Percentiles rank a stretch among this genome's conserved stretches.
Conservation (phyloP, 2,888 invertebrate species). For the Platypus cylindrus region DNA sequence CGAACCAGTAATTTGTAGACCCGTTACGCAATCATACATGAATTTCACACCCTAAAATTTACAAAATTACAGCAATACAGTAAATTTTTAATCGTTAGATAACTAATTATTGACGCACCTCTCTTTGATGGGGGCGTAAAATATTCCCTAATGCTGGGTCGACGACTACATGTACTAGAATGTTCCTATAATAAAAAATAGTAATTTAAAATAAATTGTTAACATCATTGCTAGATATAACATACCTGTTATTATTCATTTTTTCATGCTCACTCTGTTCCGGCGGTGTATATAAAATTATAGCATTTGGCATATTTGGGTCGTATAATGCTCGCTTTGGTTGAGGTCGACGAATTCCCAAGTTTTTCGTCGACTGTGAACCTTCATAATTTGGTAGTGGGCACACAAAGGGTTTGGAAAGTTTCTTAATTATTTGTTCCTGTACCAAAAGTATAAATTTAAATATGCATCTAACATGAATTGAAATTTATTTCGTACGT, state of each 20-base stretch:
- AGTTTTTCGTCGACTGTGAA: constrained; percentile 55
- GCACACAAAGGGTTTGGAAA: constrained; percentile 81
- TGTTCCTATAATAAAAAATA: constrained; percentile 23
- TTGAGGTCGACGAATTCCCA: constrained; percentile 60
- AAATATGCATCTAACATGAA: background rate
- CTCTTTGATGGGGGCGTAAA: constrained; percentile 92
- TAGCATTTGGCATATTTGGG: constrained; percentile 81
- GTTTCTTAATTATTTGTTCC: constrained; percentile 70
- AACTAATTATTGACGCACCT: constrained; percentile 38
- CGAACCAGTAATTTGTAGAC: constrained; percentile 70
- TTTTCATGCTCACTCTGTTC: constrained; percentile 75
- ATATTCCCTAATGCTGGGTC: constrained; percentile 86
- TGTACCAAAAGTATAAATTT: constrained; percentile 27
- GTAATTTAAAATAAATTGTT: constrained; percentile 7
- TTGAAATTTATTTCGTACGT: constrained; percentile 35
- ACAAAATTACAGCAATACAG: background rate
- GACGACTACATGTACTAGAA: constrained; percentile 88
- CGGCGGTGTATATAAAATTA: constrained; percentile 79
- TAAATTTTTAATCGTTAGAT: constrained; percentile 5
- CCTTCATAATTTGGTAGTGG: constrained; percentile 81
- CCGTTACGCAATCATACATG: constrained; percentile 98
- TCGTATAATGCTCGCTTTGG: constrained; percentile 71
- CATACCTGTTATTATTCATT: constrained; percentile 61
- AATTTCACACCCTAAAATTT: constrained; percentile 76
- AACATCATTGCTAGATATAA: constrained; percentile 7